Base-by-base conservation (phyloP, 2,113 vertebrate species). In the Poeciliopsis occidentalis region DNA sequence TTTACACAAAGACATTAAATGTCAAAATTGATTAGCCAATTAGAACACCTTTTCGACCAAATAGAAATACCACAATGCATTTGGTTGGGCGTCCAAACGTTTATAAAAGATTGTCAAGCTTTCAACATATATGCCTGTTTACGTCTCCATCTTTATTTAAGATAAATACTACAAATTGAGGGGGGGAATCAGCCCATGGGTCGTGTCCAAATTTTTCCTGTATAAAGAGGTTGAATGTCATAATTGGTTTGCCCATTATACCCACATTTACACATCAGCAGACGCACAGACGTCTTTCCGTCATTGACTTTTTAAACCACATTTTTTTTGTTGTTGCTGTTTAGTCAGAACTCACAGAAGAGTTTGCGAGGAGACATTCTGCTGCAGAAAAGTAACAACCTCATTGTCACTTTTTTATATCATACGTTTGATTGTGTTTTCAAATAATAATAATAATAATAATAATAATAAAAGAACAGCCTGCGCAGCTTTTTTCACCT, bases 131-230 rank as follows among this genome's bases (percentile, higher is more conserved):
- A 47, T 19, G 44, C 17, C 17, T 19, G 19, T 41, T 41, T 19
- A 47, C 19, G 44, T 47, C 1, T 47, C 19, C 13, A 47, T 47
- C 44, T 57, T 57, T n/a, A 22, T 24, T 54, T 54, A 54, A 57
- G 22, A 57, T 2, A 69, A 78, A 78, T 60, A 84, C 8, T 10
- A 22, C 12, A 39, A 24, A 29, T 31, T 68, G 51, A 67, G 66
- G 32, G 6, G 32, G 32, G 32, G 0, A 10, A 11, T 67, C 74
- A 74, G 8, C 24, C 6, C 51, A 57, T 8, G 7, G 8, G 7
- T 57, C 24, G 8, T n/a, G 51, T 57, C 51, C 3, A 57, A 57
- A 57, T 57, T 54, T 57, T 2, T 3, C 2, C 24, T n/a, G 7
- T 57, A 5, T 13, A 5, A 57, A 57, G 1, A 57, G 4, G 24